A percentile compares a stretch with the other conserved stretches of the same genome.
Conservation (phyloP, 2,888 invertebrate genomes). For the Torymus texanus region DNA sequence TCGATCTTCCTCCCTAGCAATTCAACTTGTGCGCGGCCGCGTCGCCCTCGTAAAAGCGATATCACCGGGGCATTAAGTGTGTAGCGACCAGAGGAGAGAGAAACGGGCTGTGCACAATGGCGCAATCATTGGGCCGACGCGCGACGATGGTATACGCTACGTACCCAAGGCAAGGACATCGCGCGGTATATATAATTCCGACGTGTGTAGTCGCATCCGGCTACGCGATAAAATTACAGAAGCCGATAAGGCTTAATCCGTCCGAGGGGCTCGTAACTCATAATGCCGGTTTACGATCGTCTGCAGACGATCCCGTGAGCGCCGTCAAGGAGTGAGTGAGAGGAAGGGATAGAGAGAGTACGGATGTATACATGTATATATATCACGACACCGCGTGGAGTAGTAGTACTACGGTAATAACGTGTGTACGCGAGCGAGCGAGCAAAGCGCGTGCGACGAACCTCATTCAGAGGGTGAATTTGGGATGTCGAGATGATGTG, state of each 20-base stretch:
- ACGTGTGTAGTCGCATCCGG: slow-evolving; percentile 1
- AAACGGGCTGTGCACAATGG: slow-evolving; percentile 54
- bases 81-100: slow-evolving; percentile 48
- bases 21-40: not conserved
- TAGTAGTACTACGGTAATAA: too few relatives aligned
- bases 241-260: slow-evolving; percentile 66
- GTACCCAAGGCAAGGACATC: too few relatives aligned
- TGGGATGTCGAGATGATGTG: too few relatives aligned
- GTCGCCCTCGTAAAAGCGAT: slow-evolving; percentile 59
- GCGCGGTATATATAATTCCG: slow-evolving; percentile 22
- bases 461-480: too few relatives aligned
- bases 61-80: slow-evolving; percentile 56
- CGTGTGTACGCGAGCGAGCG: too few relatives aligned
- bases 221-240: slow-evolving; percentile 65
- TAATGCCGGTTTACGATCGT: slow-evolving; percentile 68
- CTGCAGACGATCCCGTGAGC: slow-evolving; percentile 53
- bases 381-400: not conserved
- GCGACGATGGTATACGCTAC: not conserved
- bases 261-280: slow-evolving; percentile 65
- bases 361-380: not conserved
- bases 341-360: not conserved
- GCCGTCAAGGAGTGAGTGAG: not conserved
- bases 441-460: too few relatives aligned
- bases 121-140: slow-evolving; percentile 58
- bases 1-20: not conserved